Base-by-base conservation (phyloP, 2,888 invertebrate genomes). In the Agonopterix alstromeriana region DNA sequence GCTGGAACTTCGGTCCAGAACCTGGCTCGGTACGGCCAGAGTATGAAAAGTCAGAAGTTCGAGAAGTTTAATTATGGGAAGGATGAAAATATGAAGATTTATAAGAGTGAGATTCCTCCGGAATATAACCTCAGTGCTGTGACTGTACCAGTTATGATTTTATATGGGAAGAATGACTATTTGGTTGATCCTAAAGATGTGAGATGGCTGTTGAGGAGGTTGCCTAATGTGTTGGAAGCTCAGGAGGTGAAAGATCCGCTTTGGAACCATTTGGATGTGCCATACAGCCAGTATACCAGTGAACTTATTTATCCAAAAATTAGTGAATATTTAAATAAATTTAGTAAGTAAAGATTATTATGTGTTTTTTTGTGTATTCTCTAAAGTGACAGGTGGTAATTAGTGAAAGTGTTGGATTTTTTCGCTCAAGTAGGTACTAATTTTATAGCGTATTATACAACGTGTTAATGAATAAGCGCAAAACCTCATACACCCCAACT, bases 121-220 rank as follows among this genome's bases (percentile, higher is more conserved):
- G 47, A 49, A n/a, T 85, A 73, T 36, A 77, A 78, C 45, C 52
- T 80, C 0, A 72, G 57, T 51, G 75, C 77, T 2, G 68, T 71
- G 9, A 66, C 61, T 0, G 61, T 65, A 0, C 85, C 84, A 3
- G 56, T 74, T 1, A 58, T 84, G 2, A 55, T 68, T 4, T 59
- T 85, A 35, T 81, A 81, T 47, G 84, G 84, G 0, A 59, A 54
- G 8, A 78, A 77, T 42, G 83, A 92, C 89, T 61, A 94, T 90
- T 67, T 92, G 84, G 90, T 82, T 90, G 61, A 91, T 90, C 71
- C 82, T 0, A 73, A 79, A 63, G 93, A 93, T 47, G 90, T 92
- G 1, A 61, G 85, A 38, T 88, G 89, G 62, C 63, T 93, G 52
- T 70, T 88, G 17, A 62, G 69, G 0, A 72, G 84, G 48, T 68